phyloP scores from a whole-genome alignment of 53 echinoderm and acorn worm species.

The Echinometra lucunter region DNA sequence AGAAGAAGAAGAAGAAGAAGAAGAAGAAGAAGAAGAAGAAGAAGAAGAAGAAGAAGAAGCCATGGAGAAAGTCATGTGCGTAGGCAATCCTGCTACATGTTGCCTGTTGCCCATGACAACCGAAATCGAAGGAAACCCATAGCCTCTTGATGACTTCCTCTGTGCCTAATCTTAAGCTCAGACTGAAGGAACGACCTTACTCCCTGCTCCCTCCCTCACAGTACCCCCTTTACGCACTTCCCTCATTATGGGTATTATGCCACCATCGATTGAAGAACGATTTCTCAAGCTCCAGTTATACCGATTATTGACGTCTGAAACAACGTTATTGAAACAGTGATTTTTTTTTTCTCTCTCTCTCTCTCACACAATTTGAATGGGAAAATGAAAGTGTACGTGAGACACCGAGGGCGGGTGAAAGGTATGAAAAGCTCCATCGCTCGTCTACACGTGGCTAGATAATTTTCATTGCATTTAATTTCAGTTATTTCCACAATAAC shows the following conservation, averaged over 20 bases:
- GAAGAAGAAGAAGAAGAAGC: neutral
- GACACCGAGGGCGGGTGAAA: neutral
- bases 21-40: neutral
- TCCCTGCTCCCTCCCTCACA: neutral
- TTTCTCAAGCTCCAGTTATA: conserved; percentile 29
- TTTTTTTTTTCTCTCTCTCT: neutral
- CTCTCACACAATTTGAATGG: neutral
- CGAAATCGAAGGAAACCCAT: conserved; percentile 53
- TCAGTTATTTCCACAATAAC: no score
- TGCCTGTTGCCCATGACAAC: conserved; percentile 54
- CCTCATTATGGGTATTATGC: conserved; percentile 3
- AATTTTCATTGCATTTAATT: no score
- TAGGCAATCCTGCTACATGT: conserved; percentile 7
- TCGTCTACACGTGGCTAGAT: neutral
- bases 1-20: no score
- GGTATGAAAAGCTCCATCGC: neutral
- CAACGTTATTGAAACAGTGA: conserved; percentile 17
- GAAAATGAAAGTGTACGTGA: neutral
- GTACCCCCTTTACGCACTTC: conserved; percentile 35
- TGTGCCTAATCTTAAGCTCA: neutral
- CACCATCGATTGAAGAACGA: conserved; percentile 3
- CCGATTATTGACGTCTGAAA: conserved; percentile 27
- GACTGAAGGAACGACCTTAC: neutral
- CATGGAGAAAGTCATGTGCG: neutral
- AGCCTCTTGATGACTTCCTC: conserved; percentile 52